phyloP scores from a whole-genome alignment of 2,113 vertebrate species.

The Callaeas wilsoni region DNA sequence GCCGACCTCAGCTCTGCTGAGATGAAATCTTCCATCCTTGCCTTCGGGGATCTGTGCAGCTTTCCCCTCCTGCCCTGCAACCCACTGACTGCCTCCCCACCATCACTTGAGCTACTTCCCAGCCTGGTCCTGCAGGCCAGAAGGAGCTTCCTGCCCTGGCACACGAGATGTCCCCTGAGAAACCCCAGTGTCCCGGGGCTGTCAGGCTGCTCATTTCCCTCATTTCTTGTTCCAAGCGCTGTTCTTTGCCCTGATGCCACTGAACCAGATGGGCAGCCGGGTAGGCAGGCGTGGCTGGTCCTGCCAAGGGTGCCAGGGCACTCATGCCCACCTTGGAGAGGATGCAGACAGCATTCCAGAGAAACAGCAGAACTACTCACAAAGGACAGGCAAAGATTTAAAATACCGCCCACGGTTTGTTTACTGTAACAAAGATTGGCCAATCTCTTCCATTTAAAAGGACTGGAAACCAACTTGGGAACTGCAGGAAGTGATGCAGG shows the following conservation, averaged over 20 bases:
- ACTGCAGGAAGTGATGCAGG: too few species aligned
- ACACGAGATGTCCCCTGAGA: not conserved
- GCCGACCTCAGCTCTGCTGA: not conserved
- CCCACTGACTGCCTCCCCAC: not conserved
- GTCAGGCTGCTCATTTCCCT: not conserved
- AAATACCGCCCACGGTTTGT: not conserved
- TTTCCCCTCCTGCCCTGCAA: not conserved
- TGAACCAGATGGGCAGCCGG: not conserved
- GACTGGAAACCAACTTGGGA: not conserved
- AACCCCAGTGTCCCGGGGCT: accelerated
- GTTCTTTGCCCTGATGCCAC: not conserved
- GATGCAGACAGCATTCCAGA: not conserved
- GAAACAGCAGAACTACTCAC: accelerated
- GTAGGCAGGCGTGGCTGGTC: not conserved
- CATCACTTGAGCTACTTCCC: not conserved
- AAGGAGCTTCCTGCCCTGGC: not conserved
- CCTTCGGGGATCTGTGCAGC: not conserved
- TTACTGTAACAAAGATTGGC: not conserved
- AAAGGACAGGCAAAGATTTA: not conserved
- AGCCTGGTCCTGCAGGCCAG: not conserved
- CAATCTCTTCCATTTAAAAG: not conserved
- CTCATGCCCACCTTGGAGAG: accelerated
- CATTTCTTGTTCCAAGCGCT: not conserved
- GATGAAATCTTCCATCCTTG: not conserved
- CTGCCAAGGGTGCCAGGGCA: not conserved